Percentiles rank a stretch among this genome's conserved stretches.
Conservation (phyloP, 2,888 invertebrate genomes). For the Cylindroiulus punctatus region DNA sequence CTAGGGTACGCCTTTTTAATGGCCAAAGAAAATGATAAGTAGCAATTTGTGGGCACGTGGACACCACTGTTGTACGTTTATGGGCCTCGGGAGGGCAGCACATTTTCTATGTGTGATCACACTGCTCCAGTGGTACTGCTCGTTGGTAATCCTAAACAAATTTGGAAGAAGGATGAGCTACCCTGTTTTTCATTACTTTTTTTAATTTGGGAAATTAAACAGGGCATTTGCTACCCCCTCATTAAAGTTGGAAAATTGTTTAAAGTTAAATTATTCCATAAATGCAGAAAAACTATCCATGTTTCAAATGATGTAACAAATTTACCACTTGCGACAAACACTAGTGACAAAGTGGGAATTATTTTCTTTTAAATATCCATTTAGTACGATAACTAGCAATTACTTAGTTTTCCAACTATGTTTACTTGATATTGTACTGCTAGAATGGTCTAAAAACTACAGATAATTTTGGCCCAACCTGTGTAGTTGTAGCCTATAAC, state of each 20-base stretch:
- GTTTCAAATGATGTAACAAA: background rate
- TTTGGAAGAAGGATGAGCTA: background rate
- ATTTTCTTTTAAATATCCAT: too few relatives aligned
- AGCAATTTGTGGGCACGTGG: conserved; percentile 44
- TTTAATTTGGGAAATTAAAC: background rate
- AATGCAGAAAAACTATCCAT: background rate
- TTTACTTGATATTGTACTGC: too few relatives aligned
- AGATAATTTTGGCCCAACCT: too few relatives aligned
- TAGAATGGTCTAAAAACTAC: too few relatives aligned
- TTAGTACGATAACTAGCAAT: too few relatives aligned
- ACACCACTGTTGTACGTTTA: conserved; percentile 49
- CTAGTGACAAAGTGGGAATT: too few relatives aligned
- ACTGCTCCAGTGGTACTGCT: background rate
- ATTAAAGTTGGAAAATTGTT: background rate
- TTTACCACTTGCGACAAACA: background rate
- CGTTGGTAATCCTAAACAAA: background rate
- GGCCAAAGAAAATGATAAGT: conserved; percentile 9
- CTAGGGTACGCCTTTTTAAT: conserved; percentile 19
- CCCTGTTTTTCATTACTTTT: background rate
- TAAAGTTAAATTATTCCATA: background rate
- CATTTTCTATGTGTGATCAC: background rate
- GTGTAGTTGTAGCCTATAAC: too few relatives aligned
- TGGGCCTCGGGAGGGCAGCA: background rate
- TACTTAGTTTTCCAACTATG: too few relatives aligned
- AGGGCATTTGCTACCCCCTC: background rate